Base-by-base conservation (phyloP, 2,113 vertebrate species). In the Budorcas taxicolor region DNA sequence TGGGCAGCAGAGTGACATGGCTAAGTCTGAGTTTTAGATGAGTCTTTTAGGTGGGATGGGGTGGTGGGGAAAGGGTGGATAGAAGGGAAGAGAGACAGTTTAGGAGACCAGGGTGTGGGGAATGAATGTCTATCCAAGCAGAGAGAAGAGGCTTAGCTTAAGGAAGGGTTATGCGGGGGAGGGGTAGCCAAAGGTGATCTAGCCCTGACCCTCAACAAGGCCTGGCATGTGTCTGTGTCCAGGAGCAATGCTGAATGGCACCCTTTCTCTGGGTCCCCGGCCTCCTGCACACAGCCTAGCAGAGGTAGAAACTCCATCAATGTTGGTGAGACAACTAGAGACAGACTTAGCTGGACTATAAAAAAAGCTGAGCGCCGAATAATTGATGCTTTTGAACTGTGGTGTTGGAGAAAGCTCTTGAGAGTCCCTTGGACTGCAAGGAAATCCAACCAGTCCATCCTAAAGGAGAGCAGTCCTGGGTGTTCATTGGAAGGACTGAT, bases 341-440 rank as follows among this genome's bases (percentile, higher is more conserved):
- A 45, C 36, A 80, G 47, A 58, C 15, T 57, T 55, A 21, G 64
- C 21, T 67, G 64, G 64, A 67, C 4, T 21, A n/a, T 67, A 36
- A 67, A 67, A 9, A 67, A 67, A 5, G 64, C 64, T 11, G 64
- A 67, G 64, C 2, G 0, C 64, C 0, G 2, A 67, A 67, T 17
- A 19, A 36, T 5, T 21, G 64, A 36, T 36, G 33, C 64, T 67
- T 67, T 21, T 67, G 33, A 67, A 5, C 33, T 67, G 64, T 67
- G 64, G 33, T 36, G 64, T 11, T 21, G 64, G 9, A 67, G 33
- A 21, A 67, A 17, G 21, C 33, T 67, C 64, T 5, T 36, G 17
- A 36, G 33, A 36, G 1, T 36, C 33, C 64, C 33, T n/a, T n/a
- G 33, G 33, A 67, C 16, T 36, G 16, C 64, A 67, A 67, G 8